Base-by-base conservation (phyloP, 1,140 invertebrate species). In the Chymomyza costata region DNA sequence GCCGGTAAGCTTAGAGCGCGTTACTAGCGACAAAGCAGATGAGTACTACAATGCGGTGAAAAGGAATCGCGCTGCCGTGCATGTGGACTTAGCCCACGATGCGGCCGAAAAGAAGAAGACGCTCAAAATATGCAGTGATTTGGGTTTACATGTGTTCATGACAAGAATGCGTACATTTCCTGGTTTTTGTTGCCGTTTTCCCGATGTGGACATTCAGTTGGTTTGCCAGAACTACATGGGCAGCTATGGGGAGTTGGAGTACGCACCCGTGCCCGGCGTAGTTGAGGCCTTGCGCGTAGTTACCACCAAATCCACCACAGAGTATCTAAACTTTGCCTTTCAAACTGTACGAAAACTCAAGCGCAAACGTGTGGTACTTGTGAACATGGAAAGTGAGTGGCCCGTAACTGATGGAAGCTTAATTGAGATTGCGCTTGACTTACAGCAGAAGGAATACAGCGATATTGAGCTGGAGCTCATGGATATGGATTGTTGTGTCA, bases 191-290 rank as follows among this genome's bases (percentile, higher is more conserved):
- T 73, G 58, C 11, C 62, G 41, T 14, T 76, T 65, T 19, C 58
- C 74, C 0, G 28, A 59, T 17, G 64, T 82, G 0, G 52, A 84
- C 25, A 74, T 83, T 0, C 50, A 53, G 32, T 3, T 83, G 15
- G 61, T 82, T 3, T 49, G 52, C 0, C 64, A 83, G 7, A 83
- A 83, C 35, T 82, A 83, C 28, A 68, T 63, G 56, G 81, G 82
- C 6, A 63, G 66, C 40, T 78, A 61, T 37, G 39, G 58, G 3
- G 82, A 83, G 18, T 19, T 83, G 21, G 82, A 83, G 38, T 83
- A 83, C 7, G 60, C 65, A 0, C 81, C 81, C 0, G 81, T 83
- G 0, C 34, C 54, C 11, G 81, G 81, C 1, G 65, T 83, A 0
- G 76, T 84, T n/a, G 81, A 83, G 31, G 73, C 74, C 0, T 30